Percentiles rank a stretch among this genome's conserved stretches.
Conservation (phyloP, 2,888 invertebrate species). For the Furcula furcula region DNA sequence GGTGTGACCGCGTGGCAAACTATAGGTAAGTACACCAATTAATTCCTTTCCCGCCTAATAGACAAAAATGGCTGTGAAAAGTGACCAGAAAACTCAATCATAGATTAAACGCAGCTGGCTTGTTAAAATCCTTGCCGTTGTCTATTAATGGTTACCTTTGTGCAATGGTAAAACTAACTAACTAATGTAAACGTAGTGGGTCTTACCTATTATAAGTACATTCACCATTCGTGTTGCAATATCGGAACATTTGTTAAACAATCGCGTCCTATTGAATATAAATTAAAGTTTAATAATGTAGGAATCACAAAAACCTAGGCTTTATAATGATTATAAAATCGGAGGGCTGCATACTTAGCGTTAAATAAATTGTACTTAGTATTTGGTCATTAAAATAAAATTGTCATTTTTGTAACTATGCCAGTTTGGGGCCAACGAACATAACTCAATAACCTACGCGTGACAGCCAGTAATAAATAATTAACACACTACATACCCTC, state of each 20-base stretch:
- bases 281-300: too few relatives aligned
- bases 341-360: too few relatives aligned
- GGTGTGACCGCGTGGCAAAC: slow-evolving; percentile 61
- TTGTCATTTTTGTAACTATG: too few relatives aligned
- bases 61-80: slow-evolving; percentile 67
- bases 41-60: slow-evolving; percentile 56
- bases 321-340: too few relatives aligned
- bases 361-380: too few relatives aligned
- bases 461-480: too few relatives aligned
- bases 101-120: slow-evolving; percentile 50
- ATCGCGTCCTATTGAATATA: slow-evolving; percentile 46
- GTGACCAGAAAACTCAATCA: slow-evolving; percentile 37
- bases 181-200: slow-evolving; percentile 49
- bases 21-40: too few relatives aligned
- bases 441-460: too few relatives aligned
- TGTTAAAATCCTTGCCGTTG: slow-evolving; percentile 40
- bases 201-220: slow-evolving; percentile 33
- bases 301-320: too few relatives aligned
- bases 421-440: too few relatives aligned
- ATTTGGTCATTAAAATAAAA: too few relatives aligned
- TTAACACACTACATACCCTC: too few relatives aligned
- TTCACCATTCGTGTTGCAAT: slow-evolving; percentile 50
- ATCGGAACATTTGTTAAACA: slow-evolving; percentile 39
- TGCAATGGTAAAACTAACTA: slow-evolving; percentile 48
- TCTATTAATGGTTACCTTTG: slow-evolving; percentile 48